These are phyloP conservation scores for Mirza zaza DNA, from an alignment of 2,113 vertebrate species.

Conservation along the genomic window DNA sequence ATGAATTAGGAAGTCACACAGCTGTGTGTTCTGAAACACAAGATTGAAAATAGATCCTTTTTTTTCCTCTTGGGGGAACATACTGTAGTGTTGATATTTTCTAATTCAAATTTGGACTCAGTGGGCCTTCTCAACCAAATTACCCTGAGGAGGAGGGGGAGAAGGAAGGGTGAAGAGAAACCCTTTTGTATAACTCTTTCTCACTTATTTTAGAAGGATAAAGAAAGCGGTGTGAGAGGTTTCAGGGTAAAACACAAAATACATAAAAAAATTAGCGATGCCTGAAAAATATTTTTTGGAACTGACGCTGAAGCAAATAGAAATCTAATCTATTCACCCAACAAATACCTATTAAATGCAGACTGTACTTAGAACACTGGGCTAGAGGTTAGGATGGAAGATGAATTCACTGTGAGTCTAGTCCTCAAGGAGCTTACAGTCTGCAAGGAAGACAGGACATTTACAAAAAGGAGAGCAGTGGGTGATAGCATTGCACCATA, in stretches of 20 bases:
- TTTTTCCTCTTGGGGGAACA: slow-evolving; percentile 49
- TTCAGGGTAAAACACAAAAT: not conserved
- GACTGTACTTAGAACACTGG: not conserved
- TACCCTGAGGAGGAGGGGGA: not conserved
- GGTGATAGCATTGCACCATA: not conserved
- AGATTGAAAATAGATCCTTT: slow-evolving; percentile 41
- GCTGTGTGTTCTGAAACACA: slow-evolving; percentile 33
- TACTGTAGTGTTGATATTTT: slow-evolving; percentile 49
- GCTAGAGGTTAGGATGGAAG: not conserved
- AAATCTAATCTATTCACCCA: not conserved
- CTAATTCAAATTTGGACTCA: slow-evolving; percentile 27
- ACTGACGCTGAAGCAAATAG: not conserved
- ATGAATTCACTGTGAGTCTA: not conserved
- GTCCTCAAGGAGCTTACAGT: not conserved
- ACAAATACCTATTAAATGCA: not conserved
- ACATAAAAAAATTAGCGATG: not conserved
- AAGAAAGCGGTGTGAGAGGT: not conserved
- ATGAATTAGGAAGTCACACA: slow-evolving; percentile 58
- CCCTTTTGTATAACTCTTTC: not conserved
- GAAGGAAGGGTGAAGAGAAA: not conserved
- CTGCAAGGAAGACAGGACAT: not conserved
- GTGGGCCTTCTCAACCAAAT: slow-evolving; percentile 9
- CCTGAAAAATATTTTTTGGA: not conserved
- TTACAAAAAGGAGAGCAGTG: not conserved
- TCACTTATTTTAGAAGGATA: not conserved